Percentiles rank a stretch among this genome's conserved stretches.
These are phyloP conservation scores for Coelopa frigida DNA, from an alignment of 1,140 invertebrate genomes.

Conservation along the genomic window DNA sequence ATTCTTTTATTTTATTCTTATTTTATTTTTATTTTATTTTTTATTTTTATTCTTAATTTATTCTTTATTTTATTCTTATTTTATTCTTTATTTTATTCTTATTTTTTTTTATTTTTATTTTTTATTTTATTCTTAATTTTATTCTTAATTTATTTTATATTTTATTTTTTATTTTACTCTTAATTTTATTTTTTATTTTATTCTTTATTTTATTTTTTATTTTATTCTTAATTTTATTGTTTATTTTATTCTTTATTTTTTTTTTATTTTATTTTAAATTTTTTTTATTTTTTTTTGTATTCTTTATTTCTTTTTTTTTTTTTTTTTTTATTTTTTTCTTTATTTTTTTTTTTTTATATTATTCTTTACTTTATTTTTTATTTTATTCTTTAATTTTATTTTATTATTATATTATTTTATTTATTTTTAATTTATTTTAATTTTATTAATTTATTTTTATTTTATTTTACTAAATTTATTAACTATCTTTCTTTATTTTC, in stretches of 20 bases:
- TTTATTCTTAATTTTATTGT: no score
- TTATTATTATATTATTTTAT: conserved; percentile 13
- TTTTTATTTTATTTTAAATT: no score
- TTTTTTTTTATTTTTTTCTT: conserved; percentile 12
- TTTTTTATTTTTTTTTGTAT: conserved; percentile 20
- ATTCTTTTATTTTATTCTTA: no score
- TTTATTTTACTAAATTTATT: neutral
- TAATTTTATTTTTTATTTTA: conserved; percentile 28
- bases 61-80: conserved; percentile 23
- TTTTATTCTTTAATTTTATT: conserved; percentile 30
- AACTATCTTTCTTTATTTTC: conserved; percentile 26
- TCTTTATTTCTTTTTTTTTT: conserved; percentile 30
- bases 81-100: conserved; percentile 10
- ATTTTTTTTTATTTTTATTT: no score
- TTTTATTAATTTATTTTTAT: conserved; percentile 33
- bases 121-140: no score
- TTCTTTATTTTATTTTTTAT: neutral
- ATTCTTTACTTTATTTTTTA: no score
- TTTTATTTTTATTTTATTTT: no score
- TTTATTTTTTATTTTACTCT: conserved; percentile 45
- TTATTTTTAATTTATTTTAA: conserved; percentile 1
- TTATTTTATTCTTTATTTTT: no score
- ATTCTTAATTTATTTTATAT: neutral
- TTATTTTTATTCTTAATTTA: conserved; percentile 20
- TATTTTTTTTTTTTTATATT: conserved; percentile 1